Conservation (phyloP, 2,797 vertebrate genomes). For the Cossypha dichroa region DNA sequence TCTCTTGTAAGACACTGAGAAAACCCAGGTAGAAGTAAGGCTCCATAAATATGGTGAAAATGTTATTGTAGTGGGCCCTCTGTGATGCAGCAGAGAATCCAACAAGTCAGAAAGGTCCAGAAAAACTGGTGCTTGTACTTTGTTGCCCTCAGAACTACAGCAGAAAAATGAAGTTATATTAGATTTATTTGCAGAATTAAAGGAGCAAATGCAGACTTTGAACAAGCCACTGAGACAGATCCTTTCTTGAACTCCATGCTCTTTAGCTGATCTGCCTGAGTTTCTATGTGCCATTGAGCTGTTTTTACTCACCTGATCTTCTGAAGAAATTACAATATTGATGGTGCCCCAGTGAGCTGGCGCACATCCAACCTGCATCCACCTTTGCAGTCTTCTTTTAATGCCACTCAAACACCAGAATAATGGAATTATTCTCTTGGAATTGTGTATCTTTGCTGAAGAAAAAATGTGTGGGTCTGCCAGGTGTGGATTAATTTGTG, state of each 20-base stretch:
- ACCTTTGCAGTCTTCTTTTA: conserved; percentile 79
- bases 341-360: conserved; percentile 82
- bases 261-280: neutral
- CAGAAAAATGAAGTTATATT: neutral
- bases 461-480: conserved; percentile 79
- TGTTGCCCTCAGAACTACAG: neutral
- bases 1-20: neutral
- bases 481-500: conserved; percentile 65
- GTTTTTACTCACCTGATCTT: neutral
- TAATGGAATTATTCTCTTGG: conserved; percentile 76
- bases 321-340: conserved; percentile 78
- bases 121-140: neutral
- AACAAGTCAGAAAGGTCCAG: fast-evolving
- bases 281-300: neutral
- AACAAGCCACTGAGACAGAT: neutral
- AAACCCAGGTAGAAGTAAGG: neutral
- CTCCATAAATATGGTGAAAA: fast-evolving
- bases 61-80: neutral
- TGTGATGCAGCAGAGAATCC: neutral
- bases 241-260: neutral
- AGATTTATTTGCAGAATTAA: neutral
- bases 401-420: conserved; percentile 78
- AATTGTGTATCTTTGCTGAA: conserved; percentile 79
- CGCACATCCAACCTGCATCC: conserved; percentile 73
- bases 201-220: neutral